Evolutionary conservation across 2,113 vertebrate genomes (phyloP).

Genomic region (Pterophyllum scalare): DNA sequence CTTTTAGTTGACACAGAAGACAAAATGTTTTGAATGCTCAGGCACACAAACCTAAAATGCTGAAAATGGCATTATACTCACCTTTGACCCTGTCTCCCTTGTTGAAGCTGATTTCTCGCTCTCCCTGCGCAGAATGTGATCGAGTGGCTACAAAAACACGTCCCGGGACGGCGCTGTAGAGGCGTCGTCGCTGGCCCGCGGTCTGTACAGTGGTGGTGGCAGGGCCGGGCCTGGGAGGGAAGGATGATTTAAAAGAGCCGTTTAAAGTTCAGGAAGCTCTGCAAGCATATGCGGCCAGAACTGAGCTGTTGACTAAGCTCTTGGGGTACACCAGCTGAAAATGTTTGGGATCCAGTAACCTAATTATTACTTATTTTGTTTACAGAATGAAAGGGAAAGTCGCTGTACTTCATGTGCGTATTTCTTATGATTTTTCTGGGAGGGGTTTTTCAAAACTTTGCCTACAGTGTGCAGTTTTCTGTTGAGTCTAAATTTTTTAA

Average conservation of each 20-base stretch:
- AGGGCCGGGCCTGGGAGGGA: conserved; percentile 57
- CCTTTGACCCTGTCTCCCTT: conserved; percentile 96
- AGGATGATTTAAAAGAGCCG: fast-evolving
- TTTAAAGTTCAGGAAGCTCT: not conserved
- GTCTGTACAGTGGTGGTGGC: conserved; percentile 74
- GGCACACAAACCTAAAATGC: not conserved
- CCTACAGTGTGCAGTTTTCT: not conserved
- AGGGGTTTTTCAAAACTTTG: not conserved
- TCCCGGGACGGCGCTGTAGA: conserved; percentile 91
- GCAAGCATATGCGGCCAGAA: not conserved
- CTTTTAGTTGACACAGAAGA: conserved; percentile 46
- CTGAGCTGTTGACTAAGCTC: not conserved
- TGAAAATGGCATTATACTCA: conserved; percentile 53
- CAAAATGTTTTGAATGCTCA: conserved; percentile 19
- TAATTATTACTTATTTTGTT: not conserved
- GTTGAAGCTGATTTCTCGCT: conserved; percentile 90
- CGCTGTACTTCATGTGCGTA: not conserved
- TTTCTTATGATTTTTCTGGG: not conserved
- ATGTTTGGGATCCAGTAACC: not conserved
- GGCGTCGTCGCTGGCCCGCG: conserved; percentile 83
- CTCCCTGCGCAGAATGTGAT: conserved; percentile 89
- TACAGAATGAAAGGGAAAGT: not conserved
- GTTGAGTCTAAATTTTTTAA: fast-evolving
- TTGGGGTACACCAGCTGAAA: not conserved
- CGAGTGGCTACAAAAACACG: conserved; percentile 90